Percentiles rank a stretch among this genome's conserved stretches.
Conservation (phyloP, 2,113 vertebrate genomes). For the Corythaeola cristata region DNA sequence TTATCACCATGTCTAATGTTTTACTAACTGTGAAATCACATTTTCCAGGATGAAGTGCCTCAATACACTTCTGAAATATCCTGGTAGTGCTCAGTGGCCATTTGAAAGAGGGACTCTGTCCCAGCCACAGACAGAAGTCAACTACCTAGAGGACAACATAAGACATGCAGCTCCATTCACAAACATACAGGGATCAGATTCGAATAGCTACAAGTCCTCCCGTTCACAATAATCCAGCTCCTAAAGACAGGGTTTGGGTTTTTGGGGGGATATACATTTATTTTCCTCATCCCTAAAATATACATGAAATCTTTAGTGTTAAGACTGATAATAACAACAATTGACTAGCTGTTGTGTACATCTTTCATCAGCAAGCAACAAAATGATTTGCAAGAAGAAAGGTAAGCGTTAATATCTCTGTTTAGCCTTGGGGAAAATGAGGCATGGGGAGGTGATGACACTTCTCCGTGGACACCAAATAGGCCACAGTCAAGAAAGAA, state of each 20-base stretch:
- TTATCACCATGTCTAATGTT: slow-evolving; percentile 53
- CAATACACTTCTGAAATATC: slow-evolving; percentile 21
- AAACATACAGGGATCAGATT: neutral
- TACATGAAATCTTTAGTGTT: neutral
- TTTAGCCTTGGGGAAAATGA: neutral
- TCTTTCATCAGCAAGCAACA: neutral
- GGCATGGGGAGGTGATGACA: neutral
- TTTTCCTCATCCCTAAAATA: neutral
- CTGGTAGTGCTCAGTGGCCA: neutral
- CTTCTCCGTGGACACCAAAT: neutral
- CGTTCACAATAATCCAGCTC: neutral
- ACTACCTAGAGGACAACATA: neutral
- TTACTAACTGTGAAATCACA: slow-evolving; percentile 62
- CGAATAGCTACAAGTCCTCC: neutral
- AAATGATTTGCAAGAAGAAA: neutral
- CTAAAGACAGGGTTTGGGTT: neutral
- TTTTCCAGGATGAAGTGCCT: slow-evolving; percentile 38
- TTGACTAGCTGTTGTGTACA: neutral
- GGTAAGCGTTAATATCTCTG: neutral
- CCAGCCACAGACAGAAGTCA: neutral
- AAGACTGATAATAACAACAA: neutral
- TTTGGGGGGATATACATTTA: neutral
- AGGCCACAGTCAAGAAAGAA: neutral
- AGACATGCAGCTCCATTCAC: neutral
- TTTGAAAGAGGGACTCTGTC: neutral